phyloP scores from a whole-genome alignment of 2,113 vertebrate genomes.

The Pelobates fuscus region DNA sequence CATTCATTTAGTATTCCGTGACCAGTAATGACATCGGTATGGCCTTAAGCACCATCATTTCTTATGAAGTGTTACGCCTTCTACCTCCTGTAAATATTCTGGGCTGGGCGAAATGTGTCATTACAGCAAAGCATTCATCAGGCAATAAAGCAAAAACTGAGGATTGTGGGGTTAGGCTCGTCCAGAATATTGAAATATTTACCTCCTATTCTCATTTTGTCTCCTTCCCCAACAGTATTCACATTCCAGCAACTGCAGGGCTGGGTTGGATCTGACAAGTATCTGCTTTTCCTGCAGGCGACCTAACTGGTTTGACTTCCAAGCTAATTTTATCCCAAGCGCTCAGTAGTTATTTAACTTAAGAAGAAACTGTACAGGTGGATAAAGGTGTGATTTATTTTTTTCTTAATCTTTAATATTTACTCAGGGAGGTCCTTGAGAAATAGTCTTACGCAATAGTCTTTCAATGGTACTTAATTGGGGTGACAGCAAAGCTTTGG shows the following conservation, averaged over 20 bases:
- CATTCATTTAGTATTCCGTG: constrained; percentile 28
- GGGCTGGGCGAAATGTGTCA: constrained; percentile 25
- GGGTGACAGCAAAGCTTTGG: constrained; percentile 34
- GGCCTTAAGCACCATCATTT: constrained; percentile 32
- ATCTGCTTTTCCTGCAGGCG: constrained; percentile 45
- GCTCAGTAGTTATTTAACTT: constrained; percentile 11
- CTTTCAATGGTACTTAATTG: constrained; percentile 28
- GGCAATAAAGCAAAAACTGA: constrained; percentile 41
- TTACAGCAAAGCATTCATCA: constrained; percentile 36
- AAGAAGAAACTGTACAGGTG: constrained; percentile 41
- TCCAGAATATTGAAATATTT: constrained; percentile 44
- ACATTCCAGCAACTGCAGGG: constrained; percentile 43
- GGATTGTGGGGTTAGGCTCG: constrained; percentile 44
- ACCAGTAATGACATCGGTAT: constrained; percentile 35
- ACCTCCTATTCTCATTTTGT: constrained; percentile 35
- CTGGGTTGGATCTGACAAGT: constrained; percentile 42
- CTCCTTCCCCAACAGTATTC: constrained; percentile 35
- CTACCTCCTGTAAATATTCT: constrained; percentile 29
- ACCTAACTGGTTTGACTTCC: constrained; percentile 49
- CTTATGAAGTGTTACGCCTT: constrained; percentile 16
- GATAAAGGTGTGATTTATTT: constrained; percentile 47
- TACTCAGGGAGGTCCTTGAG: constrained; percentile 45
- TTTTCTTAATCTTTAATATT: constrained; percentile 47
- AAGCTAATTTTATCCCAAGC: constrained; percentile 50
- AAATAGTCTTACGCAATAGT: constrained; percentile 35